Evolutionary conservation across 2,797 vertebrate species (phyloP), one percentile per base, ranked within the genome.

Genomic region (Sebastes reedi): DNA sequence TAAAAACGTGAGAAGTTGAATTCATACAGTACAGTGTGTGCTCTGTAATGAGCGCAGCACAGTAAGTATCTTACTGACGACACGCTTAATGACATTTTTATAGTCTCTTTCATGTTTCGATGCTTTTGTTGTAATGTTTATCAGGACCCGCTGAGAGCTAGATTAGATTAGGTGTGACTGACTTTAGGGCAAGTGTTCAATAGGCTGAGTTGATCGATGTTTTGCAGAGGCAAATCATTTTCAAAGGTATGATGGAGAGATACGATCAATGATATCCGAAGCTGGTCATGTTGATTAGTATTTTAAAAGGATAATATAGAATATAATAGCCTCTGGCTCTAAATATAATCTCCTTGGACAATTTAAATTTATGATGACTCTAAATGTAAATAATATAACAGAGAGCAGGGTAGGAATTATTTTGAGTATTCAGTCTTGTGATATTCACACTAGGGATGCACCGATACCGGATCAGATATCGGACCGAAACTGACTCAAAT

Each of bases 101-200:
- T 68, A 77, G 75, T 81, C 60, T 77, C 52, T 71, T 70, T 72
- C 22, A 83, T 81, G 76, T 79, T 83, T 78, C 70, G 58, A 24
- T 9, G 62, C 61, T 80, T 89, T 80, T 87, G 80, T 87, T 88
- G 75, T 60, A 79, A 76, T 85, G 75, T 87, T 88, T 76, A 88
- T 89, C 65, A 78, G 13, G 52, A 77, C 46, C 69, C 55, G 79
- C 65, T 69, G 42, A 60, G 55, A 79, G 67, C 76, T 25, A 25
- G 36, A 87, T 87, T 81, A 79, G 60, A 89, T 87, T 81, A 60
- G 46, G 75, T 81, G 82, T 83, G 69, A 86, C 75, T 82, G 77
- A 79, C 87, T 79, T 42, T 18, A 39, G 71, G 82, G 66, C 70
- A 61, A 80, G 36, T 32, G 29, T 79, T 85, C 73, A 82, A 72